Percentiles rank a stretch among this genome's conserved stretches.
phyloP scores from a whole-genome alignment of 1,140 invertebrate species.

The Drosophila lowei region DNA sequence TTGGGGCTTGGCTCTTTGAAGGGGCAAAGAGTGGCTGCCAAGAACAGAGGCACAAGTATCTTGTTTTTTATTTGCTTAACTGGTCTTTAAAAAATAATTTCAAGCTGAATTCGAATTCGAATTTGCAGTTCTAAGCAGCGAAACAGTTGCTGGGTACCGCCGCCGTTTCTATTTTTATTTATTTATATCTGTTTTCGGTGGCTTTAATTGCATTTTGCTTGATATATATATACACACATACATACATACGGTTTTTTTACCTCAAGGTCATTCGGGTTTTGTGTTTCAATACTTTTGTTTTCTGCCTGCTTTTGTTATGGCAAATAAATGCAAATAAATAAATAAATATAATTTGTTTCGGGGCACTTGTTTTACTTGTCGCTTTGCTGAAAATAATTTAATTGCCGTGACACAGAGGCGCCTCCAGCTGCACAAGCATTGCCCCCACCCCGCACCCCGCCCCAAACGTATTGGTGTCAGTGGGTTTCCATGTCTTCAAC shows the following conservation, averaged over 20 bases:
- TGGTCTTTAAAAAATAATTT: constrained; percentile 25
- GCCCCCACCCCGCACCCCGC: neutral
- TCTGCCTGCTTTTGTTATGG: constrained; percentile 37
- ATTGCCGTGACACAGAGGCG: constrained; percentile 51
- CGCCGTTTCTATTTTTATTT: constrained; percentile 56
- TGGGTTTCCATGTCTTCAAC: constrained; percentile 55
- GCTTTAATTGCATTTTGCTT: constrained; percentile 41
- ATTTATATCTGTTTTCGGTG: constrained; percentile 42
- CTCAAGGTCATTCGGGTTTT: constrained; percentile 46
- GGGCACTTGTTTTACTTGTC: constrained; percentile 37
- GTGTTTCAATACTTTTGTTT: constrained; percentile 33
- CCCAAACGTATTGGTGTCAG: constrained; percentile 58
- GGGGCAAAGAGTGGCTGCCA: neutral
- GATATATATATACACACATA: too few species aligned
- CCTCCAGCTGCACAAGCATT: constrained; percentile 50
- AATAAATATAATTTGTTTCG: constrained; percentile 61
- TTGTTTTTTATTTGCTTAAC: constrained; percentile 38
- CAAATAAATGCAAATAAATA: constrained; percentile 60
- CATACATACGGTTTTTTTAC: too few species aligned
- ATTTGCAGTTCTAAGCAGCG: too few species aligned
- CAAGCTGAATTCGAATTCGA: constrained; percentile 3
- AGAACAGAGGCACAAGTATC: neutral
- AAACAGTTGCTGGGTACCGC: too few species aligned
- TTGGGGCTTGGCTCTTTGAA: too few species aligned
- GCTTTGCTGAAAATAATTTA: constrained; percentile 49